Percentiles rank a stretch among this genome's conserved stretches.
phyloP scores from a whole-genome alignment of 2,888 invertebrate genomes.

The Lasioglossum leucozonium region DNA sequence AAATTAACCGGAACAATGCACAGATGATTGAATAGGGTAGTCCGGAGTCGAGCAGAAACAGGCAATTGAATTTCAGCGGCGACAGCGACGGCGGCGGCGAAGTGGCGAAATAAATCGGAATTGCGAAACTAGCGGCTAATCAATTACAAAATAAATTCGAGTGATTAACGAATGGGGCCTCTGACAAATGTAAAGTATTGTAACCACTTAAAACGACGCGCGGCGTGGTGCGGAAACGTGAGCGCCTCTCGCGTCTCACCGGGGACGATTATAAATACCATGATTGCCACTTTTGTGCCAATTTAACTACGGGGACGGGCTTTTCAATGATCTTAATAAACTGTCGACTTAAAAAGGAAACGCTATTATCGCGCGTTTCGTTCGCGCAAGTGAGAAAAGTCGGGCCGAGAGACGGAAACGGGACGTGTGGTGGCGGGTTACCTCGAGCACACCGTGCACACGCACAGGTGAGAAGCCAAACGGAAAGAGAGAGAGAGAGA shows the following conservation, averaged over 20 bases:
- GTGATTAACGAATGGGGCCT: conserved; percentile 2
- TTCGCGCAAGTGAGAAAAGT: conserved; percentile 46
- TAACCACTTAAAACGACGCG: conserved; percentile 1
- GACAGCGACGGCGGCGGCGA: neutral
- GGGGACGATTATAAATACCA: conserved; percentile 39
- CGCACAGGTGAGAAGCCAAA: conserved; percentile 57
- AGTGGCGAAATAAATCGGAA: neutral
- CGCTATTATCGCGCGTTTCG: conserved; percentile 41
- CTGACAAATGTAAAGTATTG: conserved; percentile 8
- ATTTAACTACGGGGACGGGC: conserved; percentile 35
- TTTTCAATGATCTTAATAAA: conserved; percentile 60
- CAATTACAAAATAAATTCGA: conserved; percentile 22
- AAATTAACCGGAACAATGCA: conserved; percentile 10
- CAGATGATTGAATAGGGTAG: conserved; percentile 2
- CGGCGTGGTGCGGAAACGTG: neutral
- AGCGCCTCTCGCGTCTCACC: neutral
- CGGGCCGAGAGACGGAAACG: neutral
- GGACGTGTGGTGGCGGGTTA: conserved; percentile 35
- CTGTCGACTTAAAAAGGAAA: conserved; percentile 40
- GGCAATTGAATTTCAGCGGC: neutral
- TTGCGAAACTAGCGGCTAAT: conserved; percentile 5
- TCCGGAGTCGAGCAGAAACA: neutral
- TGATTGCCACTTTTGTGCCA: conserved; percentile 43
- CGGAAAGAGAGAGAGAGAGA: conserved; percentile 22
- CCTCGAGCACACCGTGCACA: conserved; percentile 44